Percentiles rank a stretch among this genome's conserved stretches.
phyloP scores from a whole-genome alignment of 1,140 invertebrate genomes.

The Dermatophagoides farinae region DNA sequence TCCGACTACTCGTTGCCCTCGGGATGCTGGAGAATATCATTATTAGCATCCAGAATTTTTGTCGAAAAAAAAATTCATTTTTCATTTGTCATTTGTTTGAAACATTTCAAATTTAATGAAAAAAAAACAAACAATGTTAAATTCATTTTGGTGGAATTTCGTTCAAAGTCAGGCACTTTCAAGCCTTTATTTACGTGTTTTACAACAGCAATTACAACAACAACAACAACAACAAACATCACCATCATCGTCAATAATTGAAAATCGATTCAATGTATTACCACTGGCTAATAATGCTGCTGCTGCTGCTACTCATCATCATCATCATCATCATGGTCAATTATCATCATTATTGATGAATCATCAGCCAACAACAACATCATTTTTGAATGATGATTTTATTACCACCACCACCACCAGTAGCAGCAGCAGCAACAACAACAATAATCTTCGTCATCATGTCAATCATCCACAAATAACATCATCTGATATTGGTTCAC shows the following conservation, averaged over 20 bases:
- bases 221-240: neutral
- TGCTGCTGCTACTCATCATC: neutral
- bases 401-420: too few relatives aligned
- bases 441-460: too few relatives aligned
- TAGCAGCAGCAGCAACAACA: too few relatives aligned
- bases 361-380: too few relatives aligned
- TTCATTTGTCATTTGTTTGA: neutral
- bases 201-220: neutral
- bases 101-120: neutral
- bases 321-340: neutral
- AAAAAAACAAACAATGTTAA: conserved; percentile 1
- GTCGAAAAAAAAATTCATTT: neutral
- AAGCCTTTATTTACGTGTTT: neutral
- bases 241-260: neutral
- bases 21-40: too few relatives aligned
- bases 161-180: conserved; percentile 3
- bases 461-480: too few relatives aligned
- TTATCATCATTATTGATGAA: too few relatives aligned
- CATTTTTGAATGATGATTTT: too few relatives aligned
- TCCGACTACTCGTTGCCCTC: too few relatives aligned
- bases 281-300: too few relatives aligned
- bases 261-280: neutral
- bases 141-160: conserved; percentile 12
- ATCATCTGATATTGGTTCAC: too few relatives aligned
- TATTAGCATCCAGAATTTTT: neutral